Evolutionary conservation across 1,140 invertebrate genomes (phyloP).

Genomic region (Nixonia krombeini): DNA sequence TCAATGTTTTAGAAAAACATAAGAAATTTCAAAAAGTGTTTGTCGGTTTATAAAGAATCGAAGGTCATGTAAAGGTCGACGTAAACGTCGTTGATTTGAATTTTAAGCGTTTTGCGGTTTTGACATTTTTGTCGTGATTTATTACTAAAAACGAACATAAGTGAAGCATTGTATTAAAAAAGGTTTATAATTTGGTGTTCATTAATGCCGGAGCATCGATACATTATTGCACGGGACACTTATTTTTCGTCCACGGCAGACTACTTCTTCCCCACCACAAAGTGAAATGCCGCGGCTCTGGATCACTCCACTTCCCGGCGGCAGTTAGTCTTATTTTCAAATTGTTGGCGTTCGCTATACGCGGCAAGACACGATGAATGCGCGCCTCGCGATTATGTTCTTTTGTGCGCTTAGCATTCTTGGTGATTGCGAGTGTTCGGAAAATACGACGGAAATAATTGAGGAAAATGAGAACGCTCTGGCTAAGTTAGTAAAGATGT

Average conservation of each 20-base stretch:
- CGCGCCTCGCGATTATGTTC: constrained; percentile 26
- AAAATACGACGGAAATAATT: constrained; percentile 36
- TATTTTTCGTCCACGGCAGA: neutral
- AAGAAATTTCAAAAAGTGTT: too few species aligned
- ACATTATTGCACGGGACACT: neutral
- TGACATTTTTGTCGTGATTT: too few species aligned
- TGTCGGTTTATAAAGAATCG: too few species aligned
- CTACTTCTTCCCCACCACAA: constrained; percentile 51
- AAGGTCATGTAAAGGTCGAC: too few species aligned
- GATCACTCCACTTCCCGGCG: constrained; percentile 34
- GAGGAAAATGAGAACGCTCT: constrained; percentile 55
- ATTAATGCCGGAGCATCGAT: neutral
- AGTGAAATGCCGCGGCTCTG: constrained; percentile 37
- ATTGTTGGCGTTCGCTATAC: constrained; percentile 36
- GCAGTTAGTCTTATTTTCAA: constrained; percentile 55
- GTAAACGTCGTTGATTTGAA: too few species aligned
- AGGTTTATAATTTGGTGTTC: too few species aligned
- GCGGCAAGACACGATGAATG: constrained; percentile 33
- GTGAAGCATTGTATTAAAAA: neutral
- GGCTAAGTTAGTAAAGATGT: constrained; percentile 67
- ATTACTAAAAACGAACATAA: neutral
- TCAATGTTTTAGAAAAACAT: too few species aligned
- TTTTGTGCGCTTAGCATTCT: constrained; percentile 34
- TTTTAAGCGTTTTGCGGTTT: too few species aligned
- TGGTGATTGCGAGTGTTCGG: constrained; percentile 8